A percentile compares a stretch with the other conserved stretches of the same genome.
These are phyloP conservation scores for Butorides virescens DNA, from an alignment of 2,113 vertebrate genomes.

Conservation along the genomic window DNA sequence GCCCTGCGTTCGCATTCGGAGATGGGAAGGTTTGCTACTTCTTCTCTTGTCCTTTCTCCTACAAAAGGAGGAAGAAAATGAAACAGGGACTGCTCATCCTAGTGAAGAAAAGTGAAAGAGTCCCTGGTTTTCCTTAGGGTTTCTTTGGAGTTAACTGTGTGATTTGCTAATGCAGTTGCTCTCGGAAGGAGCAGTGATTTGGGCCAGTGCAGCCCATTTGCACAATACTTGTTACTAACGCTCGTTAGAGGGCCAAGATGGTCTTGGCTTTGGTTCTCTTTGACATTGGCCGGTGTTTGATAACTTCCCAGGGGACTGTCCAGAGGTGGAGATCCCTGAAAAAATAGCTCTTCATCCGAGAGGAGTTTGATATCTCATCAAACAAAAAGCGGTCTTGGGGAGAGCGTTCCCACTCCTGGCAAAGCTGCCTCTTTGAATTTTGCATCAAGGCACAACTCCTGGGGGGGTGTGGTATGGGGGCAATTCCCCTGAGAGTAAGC, in stretches of 20 bases:
- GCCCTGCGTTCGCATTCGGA: neutral
- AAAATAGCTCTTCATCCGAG: neutral
- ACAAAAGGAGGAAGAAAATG: neutral
- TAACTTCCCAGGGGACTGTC: neutral
- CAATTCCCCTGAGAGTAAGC: neutral
- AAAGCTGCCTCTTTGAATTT: neutral
- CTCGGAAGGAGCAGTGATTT: neutral
- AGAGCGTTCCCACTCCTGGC: neutral
- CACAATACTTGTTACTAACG: neutral
- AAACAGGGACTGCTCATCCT: neutral
- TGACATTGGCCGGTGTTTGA: neutral
- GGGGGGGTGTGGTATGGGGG: accelerated
- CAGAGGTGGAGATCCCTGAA: neutral
- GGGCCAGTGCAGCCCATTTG: neutral
- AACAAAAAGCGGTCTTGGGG: neutral
- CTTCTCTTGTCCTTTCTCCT: neutral
- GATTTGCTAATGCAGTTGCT: neutral
- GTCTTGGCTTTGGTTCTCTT: neutral
- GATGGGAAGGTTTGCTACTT: neutral
- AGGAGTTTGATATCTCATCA: neutral
- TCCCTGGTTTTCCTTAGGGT: neutral
- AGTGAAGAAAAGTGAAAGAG: neutral
- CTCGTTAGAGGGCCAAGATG: neutral
- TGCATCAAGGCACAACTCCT: neutral
- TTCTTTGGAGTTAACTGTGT: neutral